Evolutionary conservation across 2,888 invertebrate genomes (phyloP), one percentile per base, ranked within the genome.

Genomic region (Rhagium mordax): DNA sequence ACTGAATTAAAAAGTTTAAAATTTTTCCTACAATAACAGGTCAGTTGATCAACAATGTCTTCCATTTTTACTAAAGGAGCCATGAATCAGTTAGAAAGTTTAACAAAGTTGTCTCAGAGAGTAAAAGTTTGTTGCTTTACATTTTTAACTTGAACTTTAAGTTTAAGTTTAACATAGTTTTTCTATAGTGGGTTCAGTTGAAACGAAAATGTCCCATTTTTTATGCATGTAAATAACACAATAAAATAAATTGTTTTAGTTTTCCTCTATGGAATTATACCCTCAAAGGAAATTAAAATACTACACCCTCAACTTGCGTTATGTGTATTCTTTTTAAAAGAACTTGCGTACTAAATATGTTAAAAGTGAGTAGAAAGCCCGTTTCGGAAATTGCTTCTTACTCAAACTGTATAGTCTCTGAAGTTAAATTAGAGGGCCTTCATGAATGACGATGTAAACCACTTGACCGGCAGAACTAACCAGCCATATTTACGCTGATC

Each of bases 281-380:
- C 49, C 64, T 64, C 64, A 24, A 27, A 64, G 64, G 64, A 64
- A 64, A 64, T 64, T 64, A 64, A 27, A 64, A 64, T 64, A 10
- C 41, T 64, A 49, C 16, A 27, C 21, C 18, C 62, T 10, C 48
- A 47, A 48, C 8, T 20, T n/a, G 15, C 24, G 15, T 13, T 48
- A 7, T 21, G 61, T 47, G 15, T n/a, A 48, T 48, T 61, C 51
- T 64, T 64, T 27, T 27, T n/a, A 49, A 64, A 33, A 10, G 5
- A 16, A n/a, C n/a, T n/a, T n/a, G n/a, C 18, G 29, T 18, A 33
- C 33, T 59, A 59, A 33, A 59, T 59, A 59, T 59, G n/a, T 41
- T 41, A 55, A 27, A n/a, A 24, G n/a, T n/a, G 24, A 10, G 4
- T 13, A 24, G 55, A 10, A 41, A 2, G 1, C 13, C 41, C 13